Evolutionary conservation across 2,888 invertebrate species (phyloP).

Genomic region (Hymenopus coronatus): DNA sequence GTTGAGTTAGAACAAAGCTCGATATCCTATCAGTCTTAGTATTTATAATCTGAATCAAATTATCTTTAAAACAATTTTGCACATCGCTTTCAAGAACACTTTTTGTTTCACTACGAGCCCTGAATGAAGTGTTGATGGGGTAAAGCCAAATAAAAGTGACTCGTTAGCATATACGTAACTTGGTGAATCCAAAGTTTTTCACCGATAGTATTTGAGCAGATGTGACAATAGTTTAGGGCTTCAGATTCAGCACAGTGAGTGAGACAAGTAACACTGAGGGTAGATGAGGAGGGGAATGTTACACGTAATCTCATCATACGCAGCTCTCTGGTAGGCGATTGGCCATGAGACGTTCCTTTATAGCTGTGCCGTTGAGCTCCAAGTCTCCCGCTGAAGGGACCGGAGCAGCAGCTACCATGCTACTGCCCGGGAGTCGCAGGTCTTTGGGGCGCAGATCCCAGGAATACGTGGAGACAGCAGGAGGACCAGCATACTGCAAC

Average conservation of each 20-base stretch:
- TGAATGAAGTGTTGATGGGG: background rate
- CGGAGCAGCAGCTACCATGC: conserved; percentile 13
- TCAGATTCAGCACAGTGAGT: background rate
- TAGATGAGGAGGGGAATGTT: background rate
- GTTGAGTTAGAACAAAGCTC: background rate
- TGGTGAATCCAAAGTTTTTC: background rate
- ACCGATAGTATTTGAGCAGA: background rate
- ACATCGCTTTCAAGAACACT: background rate
- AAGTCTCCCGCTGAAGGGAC: conserved; percentile 30
- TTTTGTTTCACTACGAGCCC: background rate
- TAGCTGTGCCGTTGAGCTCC: conserved; percentile 70
- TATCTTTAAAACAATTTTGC: background rate
- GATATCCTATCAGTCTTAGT: background rate
- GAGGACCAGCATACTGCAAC: conserved; percentile 12
- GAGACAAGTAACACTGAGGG: background rate
- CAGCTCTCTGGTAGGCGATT: conserved; percentile 85
- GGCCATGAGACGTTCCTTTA: conserved; percentile 83
- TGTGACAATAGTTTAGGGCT: background rate
- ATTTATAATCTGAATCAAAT: background rate
- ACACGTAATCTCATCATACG: conserved; percentile 57
- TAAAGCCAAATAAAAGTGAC: background rate
- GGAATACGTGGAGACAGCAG: conserved; percentile 50
- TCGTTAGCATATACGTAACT: too few species aligned
- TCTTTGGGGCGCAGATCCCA: conserved; percentile 55
- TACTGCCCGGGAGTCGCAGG: conserved; percentile 42